Evolutionary conservation across 2,888 invertebrate species (phyloP).

Genomic region (Drosophila falleni): DNA sequence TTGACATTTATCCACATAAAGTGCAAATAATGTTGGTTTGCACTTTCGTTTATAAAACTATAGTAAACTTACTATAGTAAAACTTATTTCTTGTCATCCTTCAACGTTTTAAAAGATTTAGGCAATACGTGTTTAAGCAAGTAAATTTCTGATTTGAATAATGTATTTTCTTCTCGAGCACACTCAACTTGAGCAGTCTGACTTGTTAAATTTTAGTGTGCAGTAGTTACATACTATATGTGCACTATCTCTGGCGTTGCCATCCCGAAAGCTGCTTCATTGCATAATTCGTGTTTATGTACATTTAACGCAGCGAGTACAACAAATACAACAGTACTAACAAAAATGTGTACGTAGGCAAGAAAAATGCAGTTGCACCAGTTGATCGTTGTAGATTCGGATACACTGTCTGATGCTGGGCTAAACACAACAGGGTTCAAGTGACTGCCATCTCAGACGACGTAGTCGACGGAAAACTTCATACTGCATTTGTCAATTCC

Average conservation of each 20-base stretch:
- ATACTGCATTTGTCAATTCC: not conserved
- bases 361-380: slow-evolving; percentile 53
- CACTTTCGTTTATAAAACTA: too few species aligned
- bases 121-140: not conserved
- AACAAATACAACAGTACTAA: slow-evolving; percentile 36
- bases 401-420: not conserved
- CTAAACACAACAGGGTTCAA: slow-evolving; percentile 5
- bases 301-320: slow-evolving; percentile 50
- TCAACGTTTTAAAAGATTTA: not conserved
- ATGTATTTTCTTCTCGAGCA: not conserved
- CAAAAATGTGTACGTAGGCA: slow-evolving; percentile 35
- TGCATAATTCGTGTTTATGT: slow-evolving; percentile 70
- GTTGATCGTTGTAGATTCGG: slow-evolving; percentile 22
- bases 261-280: slow-evolving; percentile 42
- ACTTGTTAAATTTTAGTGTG: slow-evolving; percentile 20
- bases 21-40: not conserved
- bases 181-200: slow-evolving; percentile 23
- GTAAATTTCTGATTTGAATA: not conserved
- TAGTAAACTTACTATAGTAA: too few species aligned
- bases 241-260: slow-evolving; percentile 62
- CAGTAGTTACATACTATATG: slow-evolving; percentile 30
- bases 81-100: not conserved
- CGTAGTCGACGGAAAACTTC: not conserved
- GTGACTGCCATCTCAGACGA: slow-evolving; percentile 52
- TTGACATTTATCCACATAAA: not conserved